Evolutionary conservation across 2,797 vertebrate species (phyloP), one percentile per base, ranked within the genome.

Genomic region (Molothrus aeneus): DNA sequence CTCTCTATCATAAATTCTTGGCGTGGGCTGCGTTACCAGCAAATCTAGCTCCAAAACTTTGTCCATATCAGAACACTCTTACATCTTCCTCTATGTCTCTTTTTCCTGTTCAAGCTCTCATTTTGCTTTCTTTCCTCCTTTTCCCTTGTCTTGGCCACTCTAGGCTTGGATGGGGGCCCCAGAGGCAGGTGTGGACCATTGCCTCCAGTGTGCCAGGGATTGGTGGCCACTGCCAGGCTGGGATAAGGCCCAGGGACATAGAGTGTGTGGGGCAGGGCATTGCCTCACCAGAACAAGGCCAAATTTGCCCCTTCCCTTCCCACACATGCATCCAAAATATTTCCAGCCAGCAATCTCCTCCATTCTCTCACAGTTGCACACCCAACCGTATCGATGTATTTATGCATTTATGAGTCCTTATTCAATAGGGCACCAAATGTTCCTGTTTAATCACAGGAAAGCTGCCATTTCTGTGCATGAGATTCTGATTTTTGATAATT

Each of bases 1-100:
- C 12, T 73, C 13, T 22, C 17, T 32, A 15, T 17, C 1, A 0
- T 8, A n/a, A 68, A 3, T 10, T 59, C n/a, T 50, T 28, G 42
- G 25, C 2, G 1, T 4, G 2, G 21, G 21, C 7, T 47, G 22
- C 1, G 0, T 22, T 86, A 45, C 25, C 15, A 34, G 6, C 40
- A 77, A 54, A 72, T 38, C 13, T 34, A 64, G 5, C 24, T 65
- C 14, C 17, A 43, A 51, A 90, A 61, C 42, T 56, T 68, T 5
- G 10, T 16, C 42, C 18, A 13, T 10, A 56, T 79, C 28, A 77
- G 40, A 80, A 78, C 17, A 16, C 6, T 57, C 28, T 73, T 43
- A 20, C 9, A 22, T 42, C 28, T 73, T 87, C 24, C 54, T 74
- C 57, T 34, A 24, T 7, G 17, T 8, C 13, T 45, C 25, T 17